Conservation (phyloP, 1,140 invertebrate species). For the Spodoptera litura region DNA sequence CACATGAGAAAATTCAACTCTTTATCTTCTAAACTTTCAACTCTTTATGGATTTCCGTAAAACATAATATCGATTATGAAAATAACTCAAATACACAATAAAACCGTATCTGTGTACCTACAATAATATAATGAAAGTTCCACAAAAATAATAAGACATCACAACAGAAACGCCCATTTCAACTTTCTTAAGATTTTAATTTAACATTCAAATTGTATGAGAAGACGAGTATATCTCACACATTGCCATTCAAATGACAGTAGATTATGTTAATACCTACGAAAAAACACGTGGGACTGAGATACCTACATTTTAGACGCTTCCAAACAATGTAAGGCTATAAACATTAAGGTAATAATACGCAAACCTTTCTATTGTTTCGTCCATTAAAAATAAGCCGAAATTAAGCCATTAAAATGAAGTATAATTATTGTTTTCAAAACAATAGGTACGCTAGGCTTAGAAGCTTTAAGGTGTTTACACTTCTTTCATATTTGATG, state of each 20-base stretch:
- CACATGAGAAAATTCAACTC: too few relatives aligned
- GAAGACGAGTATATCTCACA: not conserved
- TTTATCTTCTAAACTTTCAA: too few relatives aligned
- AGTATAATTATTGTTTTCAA: not conserved
- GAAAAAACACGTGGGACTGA: constrained; percentile 4
- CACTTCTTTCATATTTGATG: too few relatives aligned
- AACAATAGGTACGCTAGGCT: not conserved
- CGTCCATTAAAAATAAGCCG: not conserved
- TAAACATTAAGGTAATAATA: not conserved
- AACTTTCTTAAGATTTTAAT: constrained; percentile 6
- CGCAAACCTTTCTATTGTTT: not conserved
- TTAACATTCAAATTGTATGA: constrained; percentile 5
- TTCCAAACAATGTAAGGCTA: not conserved
- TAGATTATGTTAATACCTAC: not conserved
- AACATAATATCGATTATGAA: too few relatives aligned
- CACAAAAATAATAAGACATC: not conserved
- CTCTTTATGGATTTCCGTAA: too few relatives aligned
- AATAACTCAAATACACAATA: too few relatives aligned
- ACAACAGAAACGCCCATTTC: not conserved
- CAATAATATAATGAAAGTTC: too few relatives aligned
- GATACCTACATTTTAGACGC: not conserved
- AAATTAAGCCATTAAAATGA: constrained; percentile 14
- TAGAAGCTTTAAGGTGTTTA: too few relatives aligned
- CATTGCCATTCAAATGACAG: not conserved
- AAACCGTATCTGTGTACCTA: too few relatives aligned